Conservation (phyloP, 2,888 invertebrate genomes). For the Drosophila incognita region DNA sequence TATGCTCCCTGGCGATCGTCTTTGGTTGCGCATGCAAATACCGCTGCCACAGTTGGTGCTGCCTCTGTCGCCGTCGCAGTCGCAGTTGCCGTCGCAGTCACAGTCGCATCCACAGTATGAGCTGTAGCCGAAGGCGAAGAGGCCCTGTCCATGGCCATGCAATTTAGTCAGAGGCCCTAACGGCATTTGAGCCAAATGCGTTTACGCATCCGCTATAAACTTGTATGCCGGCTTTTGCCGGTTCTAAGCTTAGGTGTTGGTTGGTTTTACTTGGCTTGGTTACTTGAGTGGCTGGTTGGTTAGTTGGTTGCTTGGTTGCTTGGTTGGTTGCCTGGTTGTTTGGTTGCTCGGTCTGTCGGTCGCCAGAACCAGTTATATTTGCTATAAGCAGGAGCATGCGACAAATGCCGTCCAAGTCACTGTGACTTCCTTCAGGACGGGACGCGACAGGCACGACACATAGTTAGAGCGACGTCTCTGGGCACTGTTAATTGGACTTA, state of each 20-base stretch:
- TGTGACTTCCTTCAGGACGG: slow-evolving; percentile 75
- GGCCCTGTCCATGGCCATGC: slow-evolving; percentile 76
- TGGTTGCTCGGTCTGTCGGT: slow-evolving; percentile 48
- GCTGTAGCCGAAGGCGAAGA: slow-evolving; percentile 54
- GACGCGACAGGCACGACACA: slow-evolving; percentile 55
- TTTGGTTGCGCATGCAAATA: slow-evolving; percentile 60
- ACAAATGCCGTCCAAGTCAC: slow-evolving; percentile 72
- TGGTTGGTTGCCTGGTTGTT: slow-evolving; percentile 16
- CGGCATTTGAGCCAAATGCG: slow-evolving; percentile 84
- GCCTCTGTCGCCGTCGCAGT: neutral
- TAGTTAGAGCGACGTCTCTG: slow-evolving; percentile 56
- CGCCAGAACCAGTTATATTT: slow-evolving; percentile 77
- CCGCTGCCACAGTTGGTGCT: slow-evolving; percentile 7
- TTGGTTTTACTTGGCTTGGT: slow-evolving; percentile 18
- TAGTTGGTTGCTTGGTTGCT: slow-evolving; percentile 16
- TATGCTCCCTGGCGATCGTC: slow-evolving; percentile 29
- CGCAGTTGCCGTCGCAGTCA: slow-evolving; percentile 10
- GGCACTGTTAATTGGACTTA: slow-evolving; percentile 76
- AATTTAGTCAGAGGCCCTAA: slow-evolving; percentile 83
- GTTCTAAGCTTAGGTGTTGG: slow-evolving; percentile 65
- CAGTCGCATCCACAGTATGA: slow-evolving; percentile 25
- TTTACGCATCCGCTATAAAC: slow-evolving; percentile 84
- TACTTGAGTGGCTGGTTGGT: slow-evolving; percentile 21
- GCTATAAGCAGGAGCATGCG: slow-evolving; percentile 79
- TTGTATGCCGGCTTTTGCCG: slow-evolving; percentile 76